These are phyloP conservation scores for Phoenicopterus ruber DNA, from an alignment of 2,113 vertebrate genomes.

Conservation along the genomic window DNA sequence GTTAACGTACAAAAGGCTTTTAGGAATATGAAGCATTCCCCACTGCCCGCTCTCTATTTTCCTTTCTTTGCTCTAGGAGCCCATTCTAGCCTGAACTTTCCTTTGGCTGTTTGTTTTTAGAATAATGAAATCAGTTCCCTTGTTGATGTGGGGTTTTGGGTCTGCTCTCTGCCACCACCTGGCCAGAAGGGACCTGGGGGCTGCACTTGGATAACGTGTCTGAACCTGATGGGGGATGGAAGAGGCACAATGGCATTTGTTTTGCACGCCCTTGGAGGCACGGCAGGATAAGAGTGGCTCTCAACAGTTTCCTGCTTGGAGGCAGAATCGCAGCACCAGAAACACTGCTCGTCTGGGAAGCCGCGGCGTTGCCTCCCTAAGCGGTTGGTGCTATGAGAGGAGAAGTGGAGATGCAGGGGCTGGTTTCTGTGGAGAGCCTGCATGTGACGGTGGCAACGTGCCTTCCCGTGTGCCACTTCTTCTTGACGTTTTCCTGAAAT, in stretches of 20 bases:
- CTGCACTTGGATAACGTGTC: background rate
- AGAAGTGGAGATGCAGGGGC: background rate
- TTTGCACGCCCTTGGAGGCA: constrained; percentile 21
- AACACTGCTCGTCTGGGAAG: background rate
- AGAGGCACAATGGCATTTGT: constrained; percentile 50
- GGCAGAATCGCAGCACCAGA: background rate
- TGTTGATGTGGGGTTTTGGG: constrained; percentile 64
- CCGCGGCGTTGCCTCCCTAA: background rate
- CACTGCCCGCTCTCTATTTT: constrained; percentile 75
- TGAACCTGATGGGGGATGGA: background rate
- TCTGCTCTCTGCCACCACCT: constrained; percentile 64
- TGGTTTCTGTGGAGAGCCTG: background rate
- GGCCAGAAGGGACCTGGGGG: constrained; percentile 46
- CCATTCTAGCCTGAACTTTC: constrained; percentile 71
- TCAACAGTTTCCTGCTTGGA: constrained; percentile 46
- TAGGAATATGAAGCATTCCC: constrained; percentile 80
- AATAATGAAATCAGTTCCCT: constrained; percentile 74
- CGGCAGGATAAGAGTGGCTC: constrained; percentile 45
- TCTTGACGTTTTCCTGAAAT: background rate
- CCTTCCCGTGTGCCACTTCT: background rate
- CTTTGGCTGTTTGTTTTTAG: constrained; percentile 75
- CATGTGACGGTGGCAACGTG: background rate
- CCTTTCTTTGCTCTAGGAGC: constrained; percentile 72
- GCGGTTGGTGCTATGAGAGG: background rate
- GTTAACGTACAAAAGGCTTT: constrained; percentile 80